Evolutionary conservation across 2,888 invertebrate genomes (phyloP).

Genomic region (Campopleginae sp.): DNA sequence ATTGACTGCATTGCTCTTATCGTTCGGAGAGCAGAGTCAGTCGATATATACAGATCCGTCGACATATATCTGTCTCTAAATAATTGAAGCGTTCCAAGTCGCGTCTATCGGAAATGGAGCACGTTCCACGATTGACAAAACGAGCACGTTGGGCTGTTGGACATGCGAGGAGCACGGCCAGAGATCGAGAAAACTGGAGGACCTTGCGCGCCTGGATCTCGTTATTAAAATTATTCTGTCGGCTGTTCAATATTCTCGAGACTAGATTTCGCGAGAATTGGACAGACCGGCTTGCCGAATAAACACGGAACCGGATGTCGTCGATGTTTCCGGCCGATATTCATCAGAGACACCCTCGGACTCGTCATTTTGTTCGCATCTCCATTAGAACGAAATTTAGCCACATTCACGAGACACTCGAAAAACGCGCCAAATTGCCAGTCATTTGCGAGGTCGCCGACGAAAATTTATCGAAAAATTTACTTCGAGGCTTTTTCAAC

Average conservation of each 20-base stretch:
- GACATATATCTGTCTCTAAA: background rate
- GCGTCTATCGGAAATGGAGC: slow-evolving; percentile 58
- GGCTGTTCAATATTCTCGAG: slow-evolving; percentile 1
- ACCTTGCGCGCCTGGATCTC: slow-evolving; percentile 1
- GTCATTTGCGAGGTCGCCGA: slow-evolving; percentile 40
- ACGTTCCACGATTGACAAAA: slow-evolving; percentile 48
- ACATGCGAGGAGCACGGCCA: background rate
- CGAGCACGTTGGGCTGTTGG: background rate
- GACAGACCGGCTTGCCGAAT: background rate
- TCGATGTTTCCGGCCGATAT: slow-evolving; percentile 38
- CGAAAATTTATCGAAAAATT: background rate
- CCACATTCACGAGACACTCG: background rate
- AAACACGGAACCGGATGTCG: slow-evolving; percentile 49
- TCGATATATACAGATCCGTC: slow-evolving; percentile 10
- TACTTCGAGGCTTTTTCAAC: background rate
- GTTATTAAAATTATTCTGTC: background rate
- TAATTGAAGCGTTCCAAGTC: slow-evolving; percentile 10
- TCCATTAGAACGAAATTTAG: slow-evolving; percentile 1
- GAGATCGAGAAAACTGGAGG: background rate
- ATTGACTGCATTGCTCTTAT: slow-evolving; percentile 57
- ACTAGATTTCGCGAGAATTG: background rate
- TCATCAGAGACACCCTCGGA: slow-evolving; percentile 31
- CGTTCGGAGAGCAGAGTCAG: slow-evolving; percentile 46
- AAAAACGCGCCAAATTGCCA: slow-evolving; percentile 19
- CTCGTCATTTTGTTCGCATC: slow-evolving; percentile 46